Evolutionary conservation across 2,113 vertebrate genomes (phyloP).

Genomic region (Erythrocercus mccallii): DNA sequence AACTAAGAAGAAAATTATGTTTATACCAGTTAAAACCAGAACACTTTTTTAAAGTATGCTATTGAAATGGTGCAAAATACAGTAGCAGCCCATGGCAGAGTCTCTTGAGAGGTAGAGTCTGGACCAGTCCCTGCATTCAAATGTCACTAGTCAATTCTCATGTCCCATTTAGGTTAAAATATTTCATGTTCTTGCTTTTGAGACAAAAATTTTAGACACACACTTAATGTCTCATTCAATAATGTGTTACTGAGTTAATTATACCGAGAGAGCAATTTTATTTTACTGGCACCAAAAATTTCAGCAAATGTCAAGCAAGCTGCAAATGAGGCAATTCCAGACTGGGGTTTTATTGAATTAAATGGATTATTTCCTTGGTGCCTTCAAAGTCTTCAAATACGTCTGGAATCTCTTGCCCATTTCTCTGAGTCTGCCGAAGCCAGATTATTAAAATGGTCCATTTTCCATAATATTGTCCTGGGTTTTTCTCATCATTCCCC

Average conservation of each 20-base stretch:
- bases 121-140: background rate
- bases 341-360: constrained; percentile 15
- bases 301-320: constrained; percentile 41
- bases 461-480: constrained; percentile 17
- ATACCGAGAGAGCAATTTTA: background rate
- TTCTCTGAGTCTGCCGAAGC: background rate
- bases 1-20: background rate
- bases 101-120: background rate
- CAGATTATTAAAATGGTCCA: background rate
- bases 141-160: background rate
- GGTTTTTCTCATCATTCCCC: constrained; percentile 12
- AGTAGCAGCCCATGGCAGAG: background rate
- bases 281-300: constrained; percentile 16
- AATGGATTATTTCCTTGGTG: constrained; percentile 51
- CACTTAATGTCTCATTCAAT: background rate
- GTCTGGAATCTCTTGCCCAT: constrained; percentile 34
- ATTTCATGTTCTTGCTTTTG: background rate
- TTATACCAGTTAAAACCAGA: background rate
- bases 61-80: background rate
- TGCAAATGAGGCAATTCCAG: constrained; percentile 17
- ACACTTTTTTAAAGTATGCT: background rate
- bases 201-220: background rate
- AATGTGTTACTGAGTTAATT: constrained; percentile 14
- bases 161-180: background rate
- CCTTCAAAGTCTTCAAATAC: constrained; percentile 32